Evolutionary conservation across 2,888 invertebrate species (phyloP).

Genomic region (Agriopis leucophaearia): DNA sequence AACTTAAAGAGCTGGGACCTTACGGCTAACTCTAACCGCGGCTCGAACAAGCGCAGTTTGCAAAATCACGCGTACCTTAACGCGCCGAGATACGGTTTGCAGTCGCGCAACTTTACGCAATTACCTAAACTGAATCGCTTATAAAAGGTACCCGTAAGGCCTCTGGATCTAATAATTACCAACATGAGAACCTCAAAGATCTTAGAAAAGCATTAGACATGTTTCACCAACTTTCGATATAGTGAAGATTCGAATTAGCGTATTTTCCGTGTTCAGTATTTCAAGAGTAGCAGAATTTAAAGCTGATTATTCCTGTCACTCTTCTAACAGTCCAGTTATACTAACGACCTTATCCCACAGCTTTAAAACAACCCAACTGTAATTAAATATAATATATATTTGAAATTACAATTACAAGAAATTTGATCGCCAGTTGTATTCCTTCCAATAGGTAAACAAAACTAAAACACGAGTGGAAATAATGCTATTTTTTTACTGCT

Average conservation of each 20-base stretch:
- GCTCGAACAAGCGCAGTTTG: no score
- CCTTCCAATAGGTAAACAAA: conserved; percentile 8
- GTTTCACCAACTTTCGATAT: not conserved
- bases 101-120: no score
- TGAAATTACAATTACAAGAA: not conserved
- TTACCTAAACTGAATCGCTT: no score
- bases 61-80: no score
- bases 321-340: not conserved
- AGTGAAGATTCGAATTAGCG: not conserved
- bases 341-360: conserved; percentile 4
- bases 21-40: no score
- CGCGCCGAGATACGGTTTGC: no score
- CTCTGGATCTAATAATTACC: not conserved
- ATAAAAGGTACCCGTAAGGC: not conserved
- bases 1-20: no score
- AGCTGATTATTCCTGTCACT: not conserved
- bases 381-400: not conserved
- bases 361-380: not conserved
- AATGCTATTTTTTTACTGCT: conserved; percentile 45
- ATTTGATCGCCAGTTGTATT: not conserved
- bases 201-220: not conserved
- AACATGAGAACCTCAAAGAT: not conserved
- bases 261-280: not conserved
- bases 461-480: conserved; percentile 19
- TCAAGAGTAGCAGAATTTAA: not conserved